Base-by-base conservation (phyloP, 2,797 vertebrate genomes). In the Sorex maritimensis region DNA sequence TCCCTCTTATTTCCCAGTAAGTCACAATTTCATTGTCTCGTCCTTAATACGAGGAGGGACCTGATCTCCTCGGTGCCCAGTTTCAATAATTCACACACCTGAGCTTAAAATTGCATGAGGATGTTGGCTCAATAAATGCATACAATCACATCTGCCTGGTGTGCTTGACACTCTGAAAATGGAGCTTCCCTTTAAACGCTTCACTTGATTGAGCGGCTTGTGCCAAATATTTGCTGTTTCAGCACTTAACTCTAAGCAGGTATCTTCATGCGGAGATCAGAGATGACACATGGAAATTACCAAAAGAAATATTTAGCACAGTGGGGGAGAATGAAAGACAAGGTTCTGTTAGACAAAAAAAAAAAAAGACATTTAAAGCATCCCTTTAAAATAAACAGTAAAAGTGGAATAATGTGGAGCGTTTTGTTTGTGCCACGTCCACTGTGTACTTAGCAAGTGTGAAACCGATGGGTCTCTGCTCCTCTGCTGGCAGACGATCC, bases 181-280 rank as follows among this genome's bases (percentile, higher is more conserved):
- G 21, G n/a, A 93, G 15, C 0, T 1, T 58, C 17, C 30, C 5
- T 21, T 52, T 9, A 52, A 52, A 52, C 49, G 11, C 49, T 52
- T 52, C 49, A 52, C 49, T 52, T 52, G 49, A 52, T 52, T 63
- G 93, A 89, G 34, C 82, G 34, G 0, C 41, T 6, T 19, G 15
- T 75, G 26, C 46, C 72, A 68, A 46, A 73, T 84, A 44, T 24
- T 52, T 52, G 49, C 13, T 90, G 15, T 84, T 58, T 96, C 69
- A 94, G 61, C 46, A 94, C 21, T 74, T 87, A 61, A 23, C 58
- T 61, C 19, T 61, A 19, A 90, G 72, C 61, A 86, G 23, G 41
- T 88, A 13, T 88, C 79, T 93, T 96, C 41, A 19, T 24, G 26
- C 38, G 63, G 38, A 80, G 61, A 89, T 84, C 79, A 95, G 52